Evolutionary conservation across 1,140 invertebrate species (phyloP).

Genomic region (Zeugodacus cucurbitae): DNA sequence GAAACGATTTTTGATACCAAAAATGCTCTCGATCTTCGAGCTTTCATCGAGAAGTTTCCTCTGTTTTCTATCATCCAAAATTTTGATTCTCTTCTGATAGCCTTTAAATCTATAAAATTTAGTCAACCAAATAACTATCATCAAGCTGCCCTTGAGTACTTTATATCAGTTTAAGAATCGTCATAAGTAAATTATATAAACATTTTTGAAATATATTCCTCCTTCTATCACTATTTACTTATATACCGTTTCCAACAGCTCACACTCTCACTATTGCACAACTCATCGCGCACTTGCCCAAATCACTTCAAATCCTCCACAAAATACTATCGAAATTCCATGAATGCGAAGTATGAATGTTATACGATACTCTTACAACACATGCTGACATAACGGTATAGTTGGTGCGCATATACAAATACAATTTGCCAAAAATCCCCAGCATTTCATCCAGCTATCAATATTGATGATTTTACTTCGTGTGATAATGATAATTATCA

Average conservation of each 20-base stretch:
- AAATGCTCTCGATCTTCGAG: no score
- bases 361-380: not conserved
- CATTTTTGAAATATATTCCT: no score
- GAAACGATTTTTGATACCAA: no score
- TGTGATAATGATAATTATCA: conserved; percentile 31
- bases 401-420: not conserved
- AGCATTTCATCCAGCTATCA: not conserved
- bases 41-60: no score
- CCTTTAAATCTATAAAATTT: no score
- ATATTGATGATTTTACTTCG: not conserved
- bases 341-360: not conserved
- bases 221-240: not conserved
- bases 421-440: not conserved
- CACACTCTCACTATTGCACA: not conserved
- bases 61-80: no score
- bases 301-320: not conserved
- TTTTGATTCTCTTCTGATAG: no score
- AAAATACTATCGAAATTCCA: not conserved
- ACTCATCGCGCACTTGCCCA: not conserved
- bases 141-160: no score
- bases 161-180: no score
- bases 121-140: no score
- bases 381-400: not conserved
- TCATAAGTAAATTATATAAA: no score
- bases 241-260: no score